Base-by-base conservation (phyloP, 2,113 vertebrate species). In the Phylloscopus trochilus region DNA sequence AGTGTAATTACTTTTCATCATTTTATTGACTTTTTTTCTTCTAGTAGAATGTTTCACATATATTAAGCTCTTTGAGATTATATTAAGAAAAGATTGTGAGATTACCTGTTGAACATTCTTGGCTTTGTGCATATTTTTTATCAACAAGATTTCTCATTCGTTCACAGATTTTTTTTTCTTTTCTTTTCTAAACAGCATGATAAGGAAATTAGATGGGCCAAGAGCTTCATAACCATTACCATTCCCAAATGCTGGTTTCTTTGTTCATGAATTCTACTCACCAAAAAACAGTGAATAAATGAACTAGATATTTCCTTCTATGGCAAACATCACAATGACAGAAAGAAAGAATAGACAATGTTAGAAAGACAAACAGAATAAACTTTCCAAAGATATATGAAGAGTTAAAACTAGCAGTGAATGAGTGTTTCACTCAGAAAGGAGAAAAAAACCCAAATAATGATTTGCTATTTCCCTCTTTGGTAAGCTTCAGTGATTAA, bases 401-500 rank as follows among this genome's bases (percentile, higher is more conserved):
- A 90, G 60, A 77, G 77, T 15, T 62, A 73, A 78, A 26, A 49
- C 22, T 44, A 78, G 49, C 41, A 70, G 6, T 37, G 55, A 80
- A 33, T 41, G 15, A 86, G 18, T 23, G 9, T 52, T 93, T 83
- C 28, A 26, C 35, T 55, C 83, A 87, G 31, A 64, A 59, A 89
- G 52, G 15, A 82, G 47, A 8, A 92, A 70, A 58, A 13, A 51
- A n/a, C 2, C 2, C 4, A 22, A 82, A 78, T 28, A 89, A 53
- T 14, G 0, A 83, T 76, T 93, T 95, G 22, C 58, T 77, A 72
- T 95, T 87, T 96, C 53, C 49, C 26, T 86, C 73, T 80, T 77
- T 88, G 82, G 60, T 90, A 83, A 89, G 89, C 95, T 90, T 83
- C 92, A 89, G 76, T 96, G 93, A 93, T 92, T 97, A 95, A 79